Base-by-base conservation (phyloP, 2,113 vertebrate genomes). In the Xiphias gladius region DNA sequence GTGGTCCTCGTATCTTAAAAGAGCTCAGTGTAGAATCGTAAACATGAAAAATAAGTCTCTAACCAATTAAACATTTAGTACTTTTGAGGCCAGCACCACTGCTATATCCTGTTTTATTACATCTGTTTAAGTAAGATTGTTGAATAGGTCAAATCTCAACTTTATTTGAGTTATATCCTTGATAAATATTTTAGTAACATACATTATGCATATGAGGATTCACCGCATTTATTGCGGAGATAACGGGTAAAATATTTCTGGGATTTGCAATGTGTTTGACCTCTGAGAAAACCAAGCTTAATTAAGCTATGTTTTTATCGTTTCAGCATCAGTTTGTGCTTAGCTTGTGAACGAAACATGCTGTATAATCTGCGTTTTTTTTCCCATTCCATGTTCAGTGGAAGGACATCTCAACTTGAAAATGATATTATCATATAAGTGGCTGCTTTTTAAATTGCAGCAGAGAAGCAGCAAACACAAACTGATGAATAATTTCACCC, bases 161-260 rank as follows among this genome's bases (percentile, higher is more conserved):
- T 85, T 87, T 73, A 83, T 86, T 84, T 84, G 59, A 88, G 35
- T 76, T 76, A 73, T 76, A 71, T 80, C 75, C 82, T 80, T 81
- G 81, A 90, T 90, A 62, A 90, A 90, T 91, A 89, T 89, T 93
- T 91, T 24, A 88, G 59, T 52, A 52, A 74, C 65, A 70, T 92
- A 64, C 24, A 88, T 92, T 79, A 88, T 88, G 73, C 32, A 91
- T 90, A 80, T 41, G 17, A 19, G 48, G 28, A 73, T 64, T 65
- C 41, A 35, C 77, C 54, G 43, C 39, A 82, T 66, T 11, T 59
- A 50, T 67, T 77, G 24, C 16, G 0, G 20, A 73, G 68, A 77
- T 73, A 84, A 67, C 6, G 0, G 66, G 37, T n/a, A 17, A 78
- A 80, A 73, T 65, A 69, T 66, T 75, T 85, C 41, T 2, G 43